Conservation (phyloP, 2,113 vertebrate genomes). For the Dasyprocta punctata region DNA sequence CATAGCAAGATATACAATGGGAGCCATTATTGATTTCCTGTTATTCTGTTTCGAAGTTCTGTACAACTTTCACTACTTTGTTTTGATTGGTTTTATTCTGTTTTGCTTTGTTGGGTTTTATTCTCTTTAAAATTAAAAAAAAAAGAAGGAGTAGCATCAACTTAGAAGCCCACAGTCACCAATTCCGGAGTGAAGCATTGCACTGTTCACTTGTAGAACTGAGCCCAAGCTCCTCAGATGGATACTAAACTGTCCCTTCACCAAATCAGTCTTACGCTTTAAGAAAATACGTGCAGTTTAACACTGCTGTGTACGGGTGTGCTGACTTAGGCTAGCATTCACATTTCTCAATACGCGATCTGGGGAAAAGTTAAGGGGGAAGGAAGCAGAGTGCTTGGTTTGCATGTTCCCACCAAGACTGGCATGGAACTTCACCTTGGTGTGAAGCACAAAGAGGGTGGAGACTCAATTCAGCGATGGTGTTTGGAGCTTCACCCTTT, state of each 20-base stretch:
- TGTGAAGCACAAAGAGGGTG: neutral
- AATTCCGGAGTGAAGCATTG: neutral
- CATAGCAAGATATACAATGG: too few species aligned
- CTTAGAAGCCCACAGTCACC: neutral
- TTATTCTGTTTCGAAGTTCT: too few species aligned
- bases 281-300: neutral
- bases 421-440: neutral
- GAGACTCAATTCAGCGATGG: too few species aligned
- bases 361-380: neutral
- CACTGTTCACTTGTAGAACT: neutral
- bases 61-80: too few species aligned
- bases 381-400: neutral
- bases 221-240: neutral
- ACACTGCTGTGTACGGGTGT: neutral
- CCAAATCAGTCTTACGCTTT: neutral
- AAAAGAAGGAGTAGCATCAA: too few species aligned
- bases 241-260: fast-evolving
- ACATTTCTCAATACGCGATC: neutral
- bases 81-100: too few species aligned
- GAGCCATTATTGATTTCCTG: too few species aligned
- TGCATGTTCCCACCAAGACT: too few species aligned
- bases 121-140: too few species aligned
- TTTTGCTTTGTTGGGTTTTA: too few species aligned
- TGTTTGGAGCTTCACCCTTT: neutral
- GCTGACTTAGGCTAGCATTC: neutral